Base-by-base conservation (phyloP, 1,140 invertebrate genomes). In the Drosophila obscura region DNA sequence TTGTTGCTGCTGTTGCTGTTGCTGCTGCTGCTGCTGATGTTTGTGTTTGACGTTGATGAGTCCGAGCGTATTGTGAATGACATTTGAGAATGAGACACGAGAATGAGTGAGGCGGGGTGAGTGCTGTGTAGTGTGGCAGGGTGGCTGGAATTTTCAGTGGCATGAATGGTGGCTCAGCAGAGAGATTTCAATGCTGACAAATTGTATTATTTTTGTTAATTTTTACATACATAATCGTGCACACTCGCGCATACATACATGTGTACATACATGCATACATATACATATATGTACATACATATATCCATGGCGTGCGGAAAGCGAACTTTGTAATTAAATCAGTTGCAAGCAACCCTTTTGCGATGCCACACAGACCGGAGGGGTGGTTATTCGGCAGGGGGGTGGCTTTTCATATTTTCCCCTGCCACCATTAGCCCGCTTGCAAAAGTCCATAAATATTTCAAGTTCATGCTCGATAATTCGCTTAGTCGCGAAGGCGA, bases 51-150 rank as follows among this genome's bases (percentile, higher is more conserved):
- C 74, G 66, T 87, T 87, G 82, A 85, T 85, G 82, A 84, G 73
- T 80, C 72, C 49, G 46, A 80, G 74, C 66, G 82, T 62, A 84
- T 84, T 84, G 80, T 75, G 68, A 78, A 82, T 88, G 82, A 88
- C 82, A 87, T 66, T 87, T 69, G 64, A 78, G 65, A 57, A 58
- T 19, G 35, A 31, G 39, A 50, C 22, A 6, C 9, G 19, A 35
- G 16, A 28, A 8, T 9, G 28, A n/a, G n/a, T 2, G 31, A 5
- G 41, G 45, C 41, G 55, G 1, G 60, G 39, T 31, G 28, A 43
- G 26, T 24, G 57, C 8, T 50, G 41, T 22, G 46, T 24, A n/a
- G n/a, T 28, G 26, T 28, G 26, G 26, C 26, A 28, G 26, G 22
- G 22, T 24, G 28, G 15, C 11, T 19, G 9, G 50, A 52, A 52